Base-by-base conservation (phyloP, 1,140 invertebrate species). In the Meteorus sp. region DNA sequence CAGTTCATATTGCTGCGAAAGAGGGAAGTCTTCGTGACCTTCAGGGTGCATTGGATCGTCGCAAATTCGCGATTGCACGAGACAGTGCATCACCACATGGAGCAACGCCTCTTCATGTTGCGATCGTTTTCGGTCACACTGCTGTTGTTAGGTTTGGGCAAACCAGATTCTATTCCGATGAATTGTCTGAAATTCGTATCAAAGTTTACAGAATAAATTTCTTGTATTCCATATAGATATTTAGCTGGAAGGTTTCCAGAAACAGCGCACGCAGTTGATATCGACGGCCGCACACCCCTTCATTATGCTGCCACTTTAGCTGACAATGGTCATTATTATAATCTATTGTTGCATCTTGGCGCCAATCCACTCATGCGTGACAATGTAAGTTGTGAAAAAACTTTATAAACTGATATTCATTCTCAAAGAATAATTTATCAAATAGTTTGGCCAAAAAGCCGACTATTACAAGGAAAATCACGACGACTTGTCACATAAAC, bases 61-160 rank as follows among this genome's bases (percentile, higher is more conserved):
- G 93, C 71, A 94, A 95, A 84, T 92, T 97, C 71, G 93, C 93
- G 6, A 85, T 93, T 37, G 91, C 93, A 5, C 85, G 90, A 64
- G 91, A 96, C 77, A 82, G 84, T 51, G 83, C 86, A 60, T 90
- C 89, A 39, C 85, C 91, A 29, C 88, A 91, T 66, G 92, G 94
- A n/a, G 88, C 94, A 20, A 95, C 94, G 0, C 91, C 95, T 2
- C 80, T 98, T 33, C 96, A 99, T 77, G 94, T 95, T 47, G 94
- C 95, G 6, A 89, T 91, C 0, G 84, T 96, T 56, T 91, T 89
- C 75, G 89, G 89, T 23, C 86, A 89, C 70, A 89, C 87, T 8
- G 85, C 86, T 67, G 72, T 85, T 2, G 79, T 84, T 3, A 77
- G 82, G 72, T 73, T 9, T n/a, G n/a, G 33, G 25, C 53, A 13